Evolutionary conservation across 2,113 vertebrate genomes (phyloP).

Genomic region (Suncus etruscus): DNA sequence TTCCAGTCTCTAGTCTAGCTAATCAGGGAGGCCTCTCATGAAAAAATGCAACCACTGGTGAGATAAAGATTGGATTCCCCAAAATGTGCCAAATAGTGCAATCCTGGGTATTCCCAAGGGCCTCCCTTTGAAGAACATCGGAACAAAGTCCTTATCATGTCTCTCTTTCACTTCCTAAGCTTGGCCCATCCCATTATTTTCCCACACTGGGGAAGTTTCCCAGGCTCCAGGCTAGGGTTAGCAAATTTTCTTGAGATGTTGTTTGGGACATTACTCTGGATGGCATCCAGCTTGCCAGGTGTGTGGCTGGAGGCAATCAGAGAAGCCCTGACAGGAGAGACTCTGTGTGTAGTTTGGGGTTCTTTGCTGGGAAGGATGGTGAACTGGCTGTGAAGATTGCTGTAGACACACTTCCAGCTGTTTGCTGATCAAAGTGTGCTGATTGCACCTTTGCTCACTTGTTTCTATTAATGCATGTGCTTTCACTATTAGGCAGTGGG

Average conservation of each 20-base stretch:
- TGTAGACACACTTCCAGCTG: background rate
- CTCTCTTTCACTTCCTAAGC: constrained; percentile 17
- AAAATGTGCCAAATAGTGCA: background rate
- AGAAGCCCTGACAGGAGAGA: constrained; percentile 26
- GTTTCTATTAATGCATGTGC: background rate
- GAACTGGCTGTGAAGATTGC: background rate
- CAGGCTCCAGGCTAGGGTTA: background rate
- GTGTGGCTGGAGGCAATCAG: constrained; percentile 51
- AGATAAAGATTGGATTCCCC: background rate
- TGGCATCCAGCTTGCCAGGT: constrained; percentile 31
- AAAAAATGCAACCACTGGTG: background rate
- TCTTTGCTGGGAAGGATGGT: constrained; percentile 21
- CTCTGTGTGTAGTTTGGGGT: background rate
- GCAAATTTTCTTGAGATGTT: constrained; percentile 9
- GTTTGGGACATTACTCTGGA: constrained; percentile 45
- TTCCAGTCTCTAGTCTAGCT: background rate
- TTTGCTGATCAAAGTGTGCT: constrained; percentile 7
- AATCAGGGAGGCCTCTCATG: background rate
- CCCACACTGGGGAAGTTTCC: background rate
- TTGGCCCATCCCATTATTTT: background rate
- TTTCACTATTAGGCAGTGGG: background rate
- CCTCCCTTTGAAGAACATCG: background rate
- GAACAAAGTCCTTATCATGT: constrained; percentile 29
- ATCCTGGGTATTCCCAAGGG: background rate
- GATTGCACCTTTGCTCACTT: background rate